Evolutionary conservation across 1,140 invertebrate species (phyloP), one percentile per base, ranked within the genome.

Genomic region (Chionoecetes opilio): DNA sequence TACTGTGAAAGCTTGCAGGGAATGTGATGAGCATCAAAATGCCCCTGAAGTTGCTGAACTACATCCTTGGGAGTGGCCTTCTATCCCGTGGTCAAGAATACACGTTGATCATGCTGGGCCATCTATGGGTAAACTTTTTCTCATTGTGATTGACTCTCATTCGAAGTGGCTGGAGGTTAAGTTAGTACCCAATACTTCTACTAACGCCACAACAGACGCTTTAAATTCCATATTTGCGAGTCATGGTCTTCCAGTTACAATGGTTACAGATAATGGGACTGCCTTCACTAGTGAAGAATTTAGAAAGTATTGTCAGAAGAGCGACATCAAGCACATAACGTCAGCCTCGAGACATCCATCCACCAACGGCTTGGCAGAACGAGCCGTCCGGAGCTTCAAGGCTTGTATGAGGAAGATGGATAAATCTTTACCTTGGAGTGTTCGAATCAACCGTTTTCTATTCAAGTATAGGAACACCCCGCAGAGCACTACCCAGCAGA

Each of bases 161-260:
- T 97, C 97, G 8, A 97, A 97, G 96, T 97, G 97, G 96, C 97
- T 96, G 37, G 97, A 98, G 96, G 98, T 97, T 0, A 41, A 82
- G 9, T 29, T 41, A 2, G 46, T 86, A 17, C n/a, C n/a, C 26
- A 38, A 53, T 6, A 6, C 37, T 21, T 84, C 37, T 41, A 17
- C 92, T 0, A 32, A 26, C 1, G 34, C 31, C 38, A 95, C 93
- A 17, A 31, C 95, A 6, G 75, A 95, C 2, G 29, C 35, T 11
- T 95, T 95, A 75, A 95, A 63, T 32, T 35, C 41, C 0, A 26
- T 82, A 2, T 95, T 95, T 86, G 94, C 93, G 0, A 37, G 26
- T 0, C 75, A 94, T 29, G 94, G 94, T 84, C 82, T 84, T 6
- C 32, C 82, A 8, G 82, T 29, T 5, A 84, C 82, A 26, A 6